Base-by-base conservation (phyloP, 35 echinoderm and acorn worm species). In the Patiria miniata region DNA sequence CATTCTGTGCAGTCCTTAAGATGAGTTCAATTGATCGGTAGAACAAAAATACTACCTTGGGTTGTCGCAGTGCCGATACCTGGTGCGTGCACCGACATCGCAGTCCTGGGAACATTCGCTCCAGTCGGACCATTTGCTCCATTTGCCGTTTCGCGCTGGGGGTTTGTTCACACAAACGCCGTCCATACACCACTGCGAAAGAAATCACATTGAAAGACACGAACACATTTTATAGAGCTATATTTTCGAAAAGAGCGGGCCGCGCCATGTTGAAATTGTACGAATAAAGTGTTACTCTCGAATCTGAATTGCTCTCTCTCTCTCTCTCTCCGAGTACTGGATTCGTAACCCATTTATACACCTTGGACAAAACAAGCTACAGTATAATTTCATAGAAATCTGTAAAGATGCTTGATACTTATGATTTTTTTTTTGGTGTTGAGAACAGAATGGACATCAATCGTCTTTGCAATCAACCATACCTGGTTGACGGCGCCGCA, bases 131-230 rank as follows among this genome's bases (percentile, higher is more conserved):
- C 91, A 97, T 15, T 86, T 79, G 23, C 87, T 84, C 95, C 95
- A 97, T 1, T 79, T 87, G 8, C 95, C 95, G 9, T 73, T 73
- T 16, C 65, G 23, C 14, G 14, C 29, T 85, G 93, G 59, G 23
- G 85, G 79, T 21, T 85, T 92, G 40, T 93, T 61, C 40, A 78
- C 51, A 83, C 95, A 97, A 0, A 33, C 39, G 15, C 95, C 95
- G 29, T 97, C 60, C 33, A 97, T 89, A 69, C 95, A 97, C 87
- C 91, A 97, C 95, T 97, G 26, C 8, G 37, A 4, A 73, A 73
- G 65, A 73, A 73, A 73, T 73, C 0, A 73, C 8, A n/a, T n/a
- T n/a, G n/a, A n/a, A n/a, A n/a, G n/a, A n/a, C n/a, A n/a, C n/a
- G n/a, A n/a, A n/a, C n/a, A n/a, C n/a, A n/a, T n/a, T n/a, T n/a